Base-by-base conservation (phyloP, 2,113 vertebrate genomes). In the Fregetta grallaria region DNA sequence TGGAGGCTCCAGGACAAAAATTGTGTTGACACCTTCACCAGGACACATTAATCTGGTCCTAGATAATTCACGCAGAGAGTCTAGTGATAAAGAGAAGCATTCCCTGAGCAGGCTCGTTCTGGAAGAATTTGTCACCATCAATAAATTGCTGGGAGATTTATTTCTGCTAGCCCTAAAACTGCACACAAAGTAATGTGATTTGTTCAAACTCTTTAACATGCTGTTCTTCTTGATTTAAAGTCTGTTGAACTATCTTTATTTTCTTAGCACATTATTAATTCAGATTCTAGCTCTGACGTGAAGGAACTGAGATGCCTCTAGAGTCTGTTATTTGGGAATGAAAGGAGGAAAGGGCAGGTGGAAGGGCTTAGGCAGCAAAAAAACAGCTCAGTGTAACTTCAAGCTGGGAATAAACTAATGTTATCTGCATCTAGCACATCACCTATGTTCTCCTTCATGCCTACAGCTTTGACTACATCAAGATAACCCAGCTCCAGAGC, bases 221-320 rank as follows among this genome's bases (percentile, higher is more conserved):
- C 92, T 52, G 88, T 78, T 94, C 94, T 84, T 74, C 95, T 79
- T 90, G 92, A 97, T 93, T 95, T 96, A 95, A 58, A 65, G 92
- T 56, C 92, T 86, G 91, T 90, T 73, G 86, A 86, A 90, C 79
- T 63, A 25, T 73, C 92, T 96, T 88, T 92, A 88, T 96, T 96
- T 97, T 70, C 96, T 91, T 61, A 86, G 92, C 82, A 88, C 67
- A 42, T 95, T 79, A 95, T 94, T 93, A 94, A 92, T 94, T 95
- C 95, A 86, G 75, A 15, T 55, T 36, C 91, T 90, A 94, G 62
- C 92, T 92, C 74, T 34, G 91, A 90, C 12, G 29, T 50, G 66
- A 53, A 68, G 72, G 76, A 92, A 27, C 86, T 16, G 55, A 87
- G 84, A 49, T 66, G 76, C 50, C 94, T 90, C 92, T 7, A 2